These are phyloP conservation scores for Drosophila dunni DNA, from an alignment of 1,140 invertebrate species.

Conservation along the genomic window DNA sequence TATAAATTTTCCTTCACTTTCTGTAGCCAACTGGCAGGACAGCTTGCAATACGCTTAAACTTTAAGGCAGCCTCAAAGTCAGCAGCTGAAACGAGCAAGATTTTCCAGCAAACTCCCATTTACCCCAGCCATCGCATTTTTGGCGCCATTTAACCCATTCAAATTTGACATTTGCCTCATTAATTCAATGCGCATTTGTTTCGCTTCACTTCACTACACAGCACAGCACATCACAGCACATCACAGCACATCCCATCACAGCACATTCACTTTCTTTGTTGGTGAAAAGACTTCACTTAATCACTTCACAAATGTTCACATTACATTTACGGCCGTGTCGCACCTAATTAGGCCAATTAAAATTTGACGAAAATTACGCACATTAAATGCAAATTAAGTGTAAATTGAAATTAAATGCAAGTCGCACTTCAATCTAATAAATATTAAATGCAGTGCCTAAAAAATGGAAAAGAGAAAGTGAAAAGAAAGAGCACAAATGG, in stretches of 20 bases:
- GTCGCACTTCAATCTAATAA: background rate
- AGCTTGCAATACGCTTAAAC: slow-evolving; percentile 10
- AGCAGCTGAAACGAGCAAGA: slow-evolving; percentile 27
- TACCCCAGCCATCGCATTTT: background rate
- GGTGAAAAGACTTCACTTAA: slow-evolving; percentile 21
- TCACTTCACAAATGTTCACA: slow-evolving; percentile 34
- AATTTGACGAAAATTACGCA: slow-evolving; percentile 45
- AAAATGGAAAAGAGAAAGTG: too few species aligned
- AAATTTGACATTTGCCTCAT: slow-evolving; percentile 43
- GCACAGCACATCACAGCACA: slow-evolving; percentile 9
- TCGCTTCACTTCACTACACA: slow-evolving; percentile 37
- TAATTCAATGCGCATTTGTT: slow-evolving; percentile 48
- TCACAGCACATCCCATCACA: slow-evolving; percentile 16
- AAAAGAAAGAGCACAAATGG: slow-evolving; percentile 7
- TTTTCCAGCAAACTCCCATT: background rate
- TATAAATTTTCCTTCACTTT: slow-evolving; percentile 42
- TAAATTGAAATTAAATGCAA: slow-evolving; percentile 32
- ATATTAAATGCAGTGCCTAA: background rate
- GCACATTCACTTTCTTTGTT: background rate
- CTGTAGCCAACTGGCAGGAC: slow-evolving; percentile 13
- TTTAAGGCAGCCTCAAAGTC: slow-evolving; percentile 43
- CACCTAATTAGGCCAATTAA: slow-evolving; percentile 60
- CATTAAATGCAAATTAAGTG: slow-evolving; percentile 57
- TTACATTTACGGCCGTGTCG: slow-evolving; percentile 51
- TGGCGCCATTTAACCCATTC: slow-evolving; percentile 46